These are phyloP conservation scores for Leptopilina boulardi DNA, from an alignment of 1,140 invertebrate species.

Conservation along the genomic window DNA sequence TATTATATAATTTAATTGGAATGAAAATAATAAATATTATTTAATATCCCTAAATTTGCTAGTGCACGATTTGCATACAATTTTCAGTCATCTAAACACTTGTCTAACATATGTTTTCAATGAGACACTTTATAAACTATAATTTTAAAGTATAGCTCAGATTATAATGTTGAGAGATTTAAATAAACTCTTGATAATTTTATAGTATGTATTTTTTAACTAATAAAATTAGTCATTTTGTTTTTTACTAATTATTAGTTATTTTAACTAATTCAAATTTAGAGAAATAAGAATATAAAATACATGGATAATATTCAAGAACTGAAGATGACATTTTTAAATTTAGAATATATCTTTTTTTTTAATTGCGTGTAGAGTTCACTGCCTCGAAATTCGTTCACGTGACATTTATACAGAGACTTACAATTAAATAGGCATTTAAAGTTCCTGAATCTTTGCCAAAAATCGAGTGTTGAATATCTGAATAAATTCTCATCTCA, in stretches of 20 bases:
- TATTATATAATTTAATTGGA: neutral
- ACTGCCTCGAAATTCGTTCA: slow-evolving; percentile 11
- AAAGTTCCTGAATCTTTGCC: neutral
- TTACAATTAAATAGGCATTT: neutral
- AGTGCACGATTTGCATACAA: neutral
- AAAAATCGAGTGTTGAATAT: neutral
- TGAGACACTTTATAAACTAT: neutral
- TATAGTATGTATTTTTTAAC: no score
- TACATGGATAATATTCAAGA: no score
- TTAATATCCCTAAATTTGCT: slow-evolving; percentile 36
- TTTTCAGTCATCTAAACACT: neutral
- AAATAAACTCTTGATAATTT: no score
- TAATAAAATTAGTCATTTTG: no score
- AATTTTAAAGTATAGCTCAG: neutral
- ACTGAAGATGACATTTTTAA: no score
- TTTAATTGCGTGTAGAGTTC: neutral
- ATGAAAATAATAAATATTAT: no score
- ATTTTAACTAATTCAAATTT: no score
- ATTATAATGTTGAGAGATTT: no score
- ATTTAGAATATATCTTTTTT: no score
- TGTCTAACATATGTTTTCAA: neutral
- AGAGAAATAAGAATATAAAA: no score
- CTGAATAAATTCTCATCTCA: neutral
- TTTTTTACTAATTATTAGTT: no score
- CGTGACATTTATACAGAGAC: neutral